Base-by-base conservation (phyloP, 2,888 invertebrate genomes). In the Labia minor region DNA sequence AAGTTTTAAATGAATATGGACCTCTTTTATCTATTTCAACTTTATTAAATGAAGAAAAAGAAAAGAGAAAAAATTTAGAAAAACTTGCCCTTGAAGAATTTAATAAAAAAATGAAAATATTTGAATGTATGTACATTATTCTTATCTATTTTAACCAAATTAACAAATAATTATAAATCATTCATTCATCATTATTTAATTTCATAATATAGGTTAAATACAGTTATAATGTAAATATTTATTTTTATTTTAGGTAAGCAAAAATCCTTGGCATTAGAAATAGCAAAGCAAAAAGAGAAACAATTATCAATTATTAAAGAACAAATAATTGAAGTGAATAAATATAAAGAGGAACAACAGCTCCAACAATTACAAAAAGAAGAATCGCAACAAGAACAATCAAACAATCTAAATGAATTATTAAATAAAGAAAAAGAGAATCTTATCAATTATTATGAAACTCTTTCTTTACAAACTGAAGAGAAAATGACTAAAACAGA, bases 381-480 rank as follows among this genome's bases (percentile, higher is more conserved):
- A 79, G 70, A 69, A 75, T 1, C 79, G 80, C 1, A 79, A 79
- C 66, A 78, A 78, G 70, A 78, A 80, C 70, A 81, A 80, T 1
- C 63, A 77, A 20, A 74, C 74, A 1, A 80, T 79, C 71, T 80
- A 62, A 37, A 66, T 67, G 61, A 66, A 66, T n/a, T 67, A 4
- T 62, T 68, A 49, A 63, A 67, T 16, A 21, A 65, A 62, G 66
- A 65, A 8, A 66, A 68, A 66, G 64, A 65, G 37, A 68, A 67
- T 37, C 21, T 62, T 37, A 19, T 18, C 2, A 61, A 37, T n/a
- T 20, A 69, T 65, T 33, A 71, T 49, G 71, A 72, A 66, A 68
- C 66, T 67, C 62, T 69, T 20, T 37, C 67, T 66, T 11, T 61
- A 62, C 63, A 67, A 66, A 67, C 68, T 65, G 68, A 71, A 65